Evolutionary conservation across 2,888 invertebrate genomes (phyloP), one percentile per base, ranked within the genome.

Genomic region (Miltochrista miniata): DNA sequence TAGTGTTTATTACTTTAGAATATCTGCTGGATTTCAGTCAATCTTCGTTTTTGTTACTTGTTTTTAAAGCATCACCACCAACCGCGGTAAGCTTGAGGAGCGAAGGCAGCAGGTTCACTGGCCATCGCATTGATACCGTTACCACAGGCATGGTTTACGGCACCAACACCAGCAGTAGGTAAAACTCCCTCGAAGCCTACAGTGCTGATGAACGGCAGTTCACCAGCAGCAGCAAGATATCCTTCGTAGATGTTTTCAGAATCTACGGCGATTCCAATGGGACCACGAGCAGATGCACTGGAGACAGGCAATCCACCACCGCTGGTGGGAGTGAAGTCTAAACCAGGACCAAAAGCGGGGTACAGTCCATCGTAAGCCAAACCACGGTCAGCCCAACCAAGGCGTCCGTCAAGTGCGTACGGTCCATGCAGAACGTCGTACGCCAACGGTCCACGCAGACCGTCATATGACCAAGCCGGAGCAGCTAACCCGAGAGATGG

Each of bases 161-260:
- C 61, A 12, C 79, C 80, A 39, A 62, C 51, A 2, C 85, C 85
- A 24, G 58, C 62, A 15, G 78, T 73, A 1, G 79, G 80, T 10
- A 83, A 48, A 12, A 54, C 59, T 0, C 82, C 81, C 39, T 78
- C 72, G 30, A 84, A 39, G 7, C 53, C 73, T 0, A 79, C 79
- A 10, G 80, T 44, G 4, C 76, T 74, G 1, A 76, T 44, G 66
- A 79, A 76, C 1, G 76, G 79, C 18, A 80, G 54, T 43, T 74
- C 67, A 45, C 80, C 81, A 30, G 61, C 59, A 1, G 73, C 73
- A 2, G 53, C 31, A 7, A 41, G 29, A 15, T 67, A 45, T 10
- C 83, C 84, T 59, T 82, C 81, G 29, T 76, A 74, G 0, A 61
- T 60, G 43, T 84, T 84, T 29, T 81, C 82, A 24, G 83, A 80